These are phyloP conservation scores for Bufotes viridis DNA, from an alignment of 2,797 vertebrate species.

Conservation along the genomic window DNA sequence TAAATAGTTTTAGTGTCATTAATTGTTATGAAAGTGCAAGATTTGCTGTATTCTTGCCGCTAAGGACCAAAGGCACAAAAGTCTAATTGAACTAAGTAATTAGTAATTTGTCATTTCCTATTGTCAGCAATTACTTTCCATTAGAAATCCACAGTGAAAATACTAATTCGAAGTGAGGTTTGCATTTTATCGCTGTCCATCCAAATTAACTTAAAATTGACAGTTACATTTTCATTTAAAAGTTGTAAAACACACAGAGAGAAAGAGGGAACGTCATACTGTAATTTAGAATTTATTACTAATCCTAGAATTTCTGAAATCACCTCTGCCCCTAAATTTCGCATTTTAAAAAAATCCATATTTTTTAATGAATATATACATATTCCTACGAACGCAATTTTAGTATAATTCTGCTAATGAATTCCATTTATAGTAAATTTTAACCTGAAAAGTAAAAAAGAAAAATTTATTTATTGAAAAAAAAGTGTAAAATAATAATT, in stretches of 20 bases:
- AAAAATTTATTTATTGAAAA: neutral
- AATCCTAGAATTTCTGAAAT: neutral
- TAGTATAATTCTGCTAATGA: neutral
- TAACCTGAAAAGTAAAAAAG: neutral
- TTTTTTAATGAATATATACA: neutral
- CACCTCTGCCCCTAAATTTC: neutral
- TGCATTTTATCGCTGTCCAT: slow-evolving; percentile 85
- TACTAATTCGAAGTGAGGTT: slow-evolving; percentile 86
- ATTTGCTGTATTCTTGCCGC: slow-evolving; percentile 85
- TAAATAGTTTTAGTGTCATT: slow-evolving; percentile 86
- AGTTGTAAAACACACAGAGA: slow-evolving; percentile 36
- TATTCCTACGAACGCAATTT: neutral
- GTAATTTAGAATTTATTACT: neutral
- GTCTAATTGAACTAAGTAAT: slow-evolving; percentile 89
- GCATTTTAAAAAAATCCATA: neutral
- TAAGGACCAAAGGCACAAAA: slow-evolving; percentile 87
- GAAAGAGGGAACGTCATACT: neutral
- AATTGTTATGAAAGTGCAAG: slow-evolving; percentile 87
- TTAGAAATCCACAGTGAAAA: slow-evolving; percentile 84
- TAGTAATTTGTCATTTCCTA: slow-evolving; percentile 89
- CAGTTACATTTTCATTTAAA: slow-evolving; percentile 81
- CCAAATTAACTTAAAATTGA: slow-evolving; percentile 86
- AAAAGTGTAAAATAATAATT: too few relatives aligned
- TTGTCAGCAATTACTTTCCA: slow-evolving; percentile 88
- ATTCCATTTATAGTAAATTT: neutral